Base-by-base conservation (phyloP, 2,113 vertebrate species). In the Pao palembangensis region DNA sequence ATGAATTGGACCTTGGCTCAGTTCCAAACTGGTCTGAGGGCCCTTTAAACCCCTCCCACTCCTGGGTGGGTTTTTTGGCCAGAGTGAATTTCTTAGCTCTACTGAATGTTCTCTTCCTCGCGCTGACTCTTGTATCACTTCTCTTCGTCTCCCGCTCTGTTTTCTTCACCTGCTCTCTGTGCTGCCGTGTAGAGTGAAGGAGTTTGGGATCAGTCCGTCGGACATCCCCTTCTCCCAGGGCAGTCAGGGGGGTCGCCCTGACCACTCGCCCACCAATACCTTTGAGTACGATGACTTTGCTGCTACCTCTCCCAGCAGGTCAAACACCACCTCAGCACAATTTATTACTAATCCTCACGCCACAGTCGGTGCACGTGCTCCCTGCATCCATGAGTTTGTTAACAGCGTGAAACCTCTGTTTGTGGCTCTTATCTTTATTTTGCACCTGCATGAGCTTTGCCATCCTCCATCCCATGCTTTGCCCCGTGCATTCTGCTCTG, bases 131-230 rank as follows among this genome's bases (percentile, higher is more conserved):
- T 44, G 61, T 81, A 41, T 71, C 41, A 55, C 70, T 49, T 80
- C 73, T 83, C 73, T 74, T 60, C 72, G 58, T 69, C 51, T 58
- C 81, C 75, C 64, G 60, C 81, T 76, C 58, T 67, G 20, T 74
- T 77, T 75, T 69, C 47, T 67, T 58, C 61, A 67, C 59, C 67
- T 75, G 75, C 71, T 76, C 71, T 82, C 54, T 78, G 64, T 49
- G 52, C 90, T 89, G 62, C 25, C 69, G 73, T 92, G 67, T 92
- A 99, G 97, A 94, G 97, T 98, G 92, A 98, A 98, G 92, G 96
- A 98, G 91, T 98, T 98, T 95, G 96, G 96, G 93, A 98, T 98
- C 93, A 98, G 96, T 94, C 96, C 96, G 69, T 98, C 96, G 79
- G 96, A 98, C 92, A 98, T 98, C 92, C 96, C 96, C 91, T 98